Conservation (phyloP, 2,113 vertebrate species). For the Gnathonemus echidnorhynchus region DNA sequence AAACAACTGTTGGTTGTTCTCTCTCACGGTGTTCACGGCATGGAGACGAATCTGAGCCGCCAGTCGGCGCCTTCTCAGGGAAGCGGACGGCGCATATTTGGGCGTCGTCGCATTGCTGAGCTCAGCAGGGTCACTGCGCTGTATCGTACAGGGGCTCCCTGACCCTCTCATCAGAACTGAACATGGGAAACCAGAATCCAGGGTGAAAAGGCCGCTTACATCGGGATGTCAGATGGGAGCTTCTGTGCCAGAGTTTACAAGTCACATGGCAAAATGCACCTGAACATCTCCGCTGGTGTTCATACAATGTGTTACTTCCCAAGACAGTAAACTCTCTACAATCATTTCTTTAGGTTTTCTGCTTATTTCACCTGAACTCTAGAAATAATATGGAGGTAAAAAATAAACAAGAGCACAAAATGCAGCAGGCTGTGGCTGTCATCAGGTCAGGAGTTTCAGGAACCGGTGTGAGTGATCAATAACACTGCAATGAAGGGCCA, state of each 20-base stretch:
- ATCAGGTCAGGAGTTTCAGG: conserved; percentile 47
- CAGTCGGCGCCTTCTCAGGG: not conserved
- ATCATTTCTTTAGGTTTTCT: conserved; percentile 23
- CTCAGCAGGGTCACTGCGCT: not conserved
- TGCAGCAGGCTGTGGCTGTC: conserved; percentile 63
- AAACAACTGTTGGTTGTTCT: not conserved
- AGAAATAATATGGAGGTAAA: conserved; percentile 48
- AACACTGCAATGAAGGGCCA: conserved; percentile 35
- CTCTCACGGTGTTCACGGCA: not conserved
- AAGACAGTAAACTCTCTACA: conserved; percentile 57
- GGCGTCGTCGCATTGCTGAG: not conserved
- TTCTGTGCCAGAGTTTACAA: conserved; percentile 73
- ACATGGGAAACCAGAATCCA: not conserved
- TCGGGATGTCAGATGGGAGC: conserved; percentile 46
- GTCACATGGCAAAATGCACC: conserved; percentile 59
- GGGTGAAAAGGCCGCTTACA: not conserved
- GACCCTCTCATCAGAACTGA: not conserved
- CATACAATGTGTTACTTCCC: conserved; percentile 47
- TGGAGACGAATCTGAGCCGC: not conserved
- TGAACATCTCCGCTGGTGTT: conserved; percentile 64
- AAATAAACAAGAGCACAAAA: conserved; percentile 51
- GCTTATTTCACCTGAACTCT: conserved; percentile 27
- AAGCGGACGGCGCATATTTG: not conserved
- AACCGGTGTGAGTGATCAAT: conserved; percentile 45
- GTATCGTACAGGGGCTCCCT: not conserved